Base-by-base conservation (phyloP, 2,888 invertebrate genomes). In the Meiosimyza platycephala region DNA sequence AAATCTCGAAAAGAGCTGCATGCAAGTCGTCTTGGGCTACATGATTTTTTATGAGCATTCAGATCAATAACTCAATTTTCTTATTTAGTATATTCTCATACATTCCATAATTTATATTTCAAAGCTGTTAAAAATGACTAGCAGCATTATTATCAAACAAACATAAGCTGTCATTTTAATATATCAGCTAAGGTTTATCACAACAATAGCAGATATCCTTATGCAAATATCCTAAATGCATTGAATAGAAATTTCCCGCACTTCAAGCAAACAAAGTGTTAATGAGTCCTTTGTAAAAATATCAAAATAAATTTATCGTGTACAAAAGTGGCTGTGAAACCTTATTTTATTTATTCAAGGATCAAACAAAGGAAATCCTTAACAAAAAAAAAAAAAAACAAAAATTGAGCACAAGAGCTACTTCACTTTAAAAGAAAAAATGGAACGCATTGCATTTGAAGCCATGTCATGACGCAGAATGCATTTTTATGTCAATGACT, bases 221-320 rank as follows among this genome's bases (percentile, higher is more conserved):
- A 66, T 40, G 66, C 52, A 52, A 66, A 54, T 54, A 54, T 40
- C 40, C 40, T 40, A 1, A 66, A 54, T 52, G 22, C 2, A 57
- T 13, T 40, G 51, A 48, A 48, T 16, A 28, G 33, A 28, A 22
- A n/a, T 13, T 16, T 50, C 51, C 28, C 51, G 18, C 50, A 28
- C 57, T 57, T 55, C 28, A 28, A 68, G 28, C 22, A 48, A 57
- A 22, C 15, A 18, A 62, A 62, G 70, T 70, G 70, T 70, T 70
- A 62, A 70, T 70, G 62, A 62, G 54, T 54, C 22, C 52, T 15
- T 16, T 62, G 62, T 62, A 52, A 70, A 68, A 68, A 68, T 55
- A 68, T 68, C 70, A 70, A 70, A 54, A 70, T 15, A 66, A 54
- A 50, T 59, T 50, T 28, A 50, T 50, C 50, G 16, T 62, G 40